Base-by-base conservation (phyloP, 2,888 invertebrate species). In the Camponotus fellah region DNA sequence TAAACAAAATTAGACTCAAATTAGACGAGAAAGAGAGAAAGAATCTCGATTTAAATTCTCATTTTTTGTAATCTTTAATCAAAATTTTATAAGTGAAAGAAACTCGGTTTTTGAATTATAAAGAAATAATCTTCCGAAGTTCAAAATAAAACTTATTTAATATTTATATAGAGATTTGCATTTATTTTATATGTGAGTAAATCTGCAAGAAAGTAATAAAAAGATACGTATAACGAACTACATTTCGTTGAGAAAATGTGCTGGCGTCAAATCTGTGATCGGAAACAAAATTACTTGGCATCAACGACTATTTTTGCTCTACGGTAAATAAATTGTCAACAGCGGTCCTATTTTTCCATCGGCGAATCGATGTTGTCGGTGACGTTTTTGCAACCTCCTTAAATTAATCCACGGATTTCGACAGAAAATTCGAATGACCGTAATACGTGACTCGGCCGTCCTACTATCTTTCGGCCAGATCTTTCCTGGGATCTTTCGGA, bases 331-430 rank as follows among this genome's bases (percentile, higher is more conserved):
- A 69, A 83, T 85, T 79, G 65, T 21, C 37, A 40, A 40, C n/a
- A 60, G 49, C 17, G 17, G 17, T 46, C 37, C 26, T 21, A 37
- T 66, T 62, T 77, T 53, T 49, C 3, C 26, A 37, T 49, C 8
- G 26, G 69, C 10, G 69, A 72, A 86, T 86, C 84, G 74, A 83
- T 86, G 82, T 79, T 81, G 76, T 71, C 81, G 69, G 43, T 56
- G 71, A 81, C 69, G 46, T 82, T 87, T 53, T 68, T 46, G 66
- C 68, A 46, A 37, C 37, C 37, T 74, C 58, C 65, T 43, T 64
- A 77, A 88, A 86, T 88, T 88, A 88, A 88, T 86, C 82, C 62
- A 64, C 65, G 34, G 32, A 34, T 85, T 53, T 53, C 64, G 62
- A 17, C 85, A 77, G 69, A 64, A 71, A 87, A 85, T 83, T 87